Evolutionary conservation across 2,797 vertebrate genomes (phyloP), one percentile per base, ranked within the genome.

Genomic region (Allobates femoralis): DNA sequence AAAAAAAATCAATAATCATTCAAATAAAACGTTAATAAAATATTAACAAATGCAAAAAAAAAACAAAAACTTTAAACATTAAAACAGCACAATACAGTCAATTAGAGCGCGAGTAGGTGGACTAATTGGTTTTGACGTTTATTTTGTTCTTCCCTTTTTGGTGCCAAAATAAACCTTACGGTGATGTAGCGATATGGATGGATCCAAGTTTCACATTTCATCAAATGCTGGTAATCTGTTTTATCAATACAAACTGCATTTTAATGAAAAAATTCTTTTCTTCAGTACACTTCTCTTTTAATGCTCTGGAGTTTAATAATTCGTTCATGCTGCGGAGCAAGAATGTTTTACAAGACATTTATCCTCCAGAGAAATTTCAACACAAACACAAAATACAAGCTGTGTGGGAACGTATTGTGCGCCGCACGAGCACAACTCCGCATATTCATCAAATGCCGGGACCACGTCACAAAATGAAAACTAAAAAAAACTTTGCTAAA

Each of bases 261-360:
- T 94, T 95, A 95, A 95, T 94, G 93, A 94, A 93, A 95, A 95
- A 94, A 94, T 94, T 94, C 91, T 94, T 94, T 94, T 94, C 93
- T 93, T 93, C 93, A 93, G 90, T 92, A 91, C 89, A 94, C 91
- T 95, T 95, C 92, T 94, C 91, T 93, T 94, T 91, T 91, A 94
- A 93, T 93, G 90, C 93, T 93, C 92, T 87, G 83, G 93, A 95
- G 93, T 92, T 90, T 92, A 94, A 94, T 94, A 95, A 95, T 93
- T 93, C 90, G 90, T 93, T 94, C 92, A 94, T 93, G 91, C 92
- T 94, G 92, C 93, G 93, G 92, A 94, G 94, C 91, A 94, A 94
- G 93, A 94, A 94, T 94, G 92, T 94, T 95, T 94, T 94, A 94
- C 92, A 94, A 95, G 93, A 94, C 91, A 92, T 93, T 91, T 94